Percentiles rank a stretch among this genome's conserved stretches.
Evolutionary conservation across 2,797 vertebrate species (phyloP).

Genomic region (Masticophis lateralis): DNA sequence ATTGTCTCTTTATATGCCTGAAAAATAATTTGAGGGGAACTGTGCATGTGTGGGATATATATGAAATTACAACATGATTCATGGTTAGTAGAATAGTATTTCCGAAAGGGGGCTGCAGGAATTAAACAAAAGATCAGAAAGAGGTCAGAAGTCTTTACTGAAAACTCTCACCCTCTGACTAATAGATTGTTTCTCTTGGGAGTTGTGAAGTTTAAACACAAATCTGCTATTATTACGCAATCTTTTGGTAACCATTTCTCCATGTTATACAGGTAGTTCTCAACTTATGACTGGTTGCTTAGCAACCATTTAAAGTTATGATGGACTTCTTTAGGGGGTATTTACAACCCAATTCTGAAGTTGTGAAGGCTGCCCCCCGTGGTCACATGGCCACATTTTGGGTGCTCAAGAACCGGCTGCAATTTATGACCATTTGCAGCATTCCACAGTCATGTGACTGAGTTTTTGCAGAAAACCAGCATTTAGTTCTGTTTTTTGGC

Average conservation of each 20-base stretch:
- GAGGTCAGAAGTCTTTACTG: not conserved
- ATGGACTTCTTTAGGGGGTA: too few relatives aligned
- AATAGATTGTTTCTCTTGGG: not conserved
- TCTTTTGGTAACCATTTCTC: not conserved
- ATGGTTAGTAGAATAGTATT: not conserved
- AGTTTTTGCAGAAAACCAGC: too few relatives aligned
- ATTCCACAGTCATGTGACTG: too few relatives aligned
- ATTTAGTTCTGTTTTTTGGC: too few relatives aligned
- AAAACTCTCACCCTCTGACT: not conserved
- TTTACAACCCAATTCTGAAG: too few relatives aligned
- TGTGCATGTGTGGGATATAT: not conserved
- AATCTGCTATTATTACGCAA: not conserved
- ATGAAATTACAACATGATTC: not conserved
- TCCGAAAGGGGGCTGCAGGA: not conserved
- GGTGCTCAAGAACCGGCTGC: too few relatives aligned
- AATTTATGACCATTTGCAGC: too few relatives aligned
- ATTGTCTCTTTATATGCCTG: not conserved
- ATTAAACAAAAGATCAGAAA: not conserved
- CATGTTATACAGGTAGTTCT: not conserved
- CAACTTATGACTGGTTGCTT: too few relatives aligned
- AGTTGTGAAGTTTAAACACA: not conserved
- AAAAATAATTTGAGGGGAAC: not conserved
- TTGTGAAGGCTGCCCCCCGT: too few relatives aligned
- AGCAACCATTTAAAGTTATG: too few relatives aligned
- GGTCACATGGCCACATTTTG: too few relatives aligned